phyloP scores from a whole-genome alignment of 2,888 invertebrate genomes.

The Heliconius erato region DNA sequence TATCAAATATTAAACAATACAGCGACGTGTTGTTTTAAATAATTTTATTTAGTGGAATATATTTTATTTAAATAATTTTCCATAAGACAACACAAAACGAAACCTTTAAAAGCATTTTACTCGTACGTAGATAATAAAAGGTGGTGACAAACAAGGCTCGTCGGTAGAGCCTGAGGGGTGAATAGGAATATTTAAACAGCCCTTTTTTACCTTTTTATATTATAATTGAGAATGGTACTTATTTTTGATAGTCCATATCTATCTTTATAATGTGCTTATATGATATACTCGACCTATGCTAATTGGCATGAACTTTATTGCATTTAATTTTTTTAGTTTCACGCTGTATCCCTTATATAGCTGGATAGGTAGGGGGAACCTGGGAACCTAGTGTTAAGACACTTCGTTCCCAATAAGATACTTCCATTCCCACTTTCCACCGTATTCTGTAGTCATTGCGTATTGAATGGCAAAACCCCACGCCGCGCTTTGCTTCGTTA shows the following conservation, averaged over 20 bases:
- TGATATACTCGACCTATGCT: background rate
- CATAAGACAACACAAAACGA: background rate
- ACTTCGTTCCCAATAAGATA: too few species aligned
- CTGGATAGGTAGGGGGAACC: too few species aligned
- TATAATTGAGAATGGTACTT: background rate
- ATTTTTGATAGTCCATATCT: background rate
- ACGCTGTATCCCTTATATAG: too few species aligned
- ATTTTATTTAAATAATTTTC: background rate
- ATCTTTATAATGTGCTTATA: background rate
- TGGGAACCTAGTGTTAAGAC: too few species aligned
- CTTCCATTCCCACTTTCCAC: too few species aligned
- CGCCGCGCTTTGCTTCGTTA: too few species aligned
- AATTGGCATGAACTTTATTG: background rate
- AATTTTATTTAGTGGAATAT: background rate
- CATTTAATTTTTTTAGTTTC: too few species aligned
- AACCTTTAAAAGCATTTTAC: background rate
- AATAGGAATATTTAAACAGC: conserved; percentile 6
- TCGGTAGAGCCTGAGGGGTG: conserved; percentile 4
- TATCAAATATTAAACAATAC: too few species aligned
- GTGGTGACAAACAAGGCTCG: background rate
- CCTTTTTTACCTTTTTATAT: conserved; percentile 7
- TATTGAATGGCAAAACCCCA: too few species aligned
- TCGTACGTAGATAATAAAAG: background rate
- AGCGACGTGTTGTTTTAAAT: background rate
- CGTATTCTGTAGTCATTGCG: too few species aligned